Base-by-base conservation (phyloP, 2,113 vertebrate species). In the Heloderma charlesbogerti region DNA sequence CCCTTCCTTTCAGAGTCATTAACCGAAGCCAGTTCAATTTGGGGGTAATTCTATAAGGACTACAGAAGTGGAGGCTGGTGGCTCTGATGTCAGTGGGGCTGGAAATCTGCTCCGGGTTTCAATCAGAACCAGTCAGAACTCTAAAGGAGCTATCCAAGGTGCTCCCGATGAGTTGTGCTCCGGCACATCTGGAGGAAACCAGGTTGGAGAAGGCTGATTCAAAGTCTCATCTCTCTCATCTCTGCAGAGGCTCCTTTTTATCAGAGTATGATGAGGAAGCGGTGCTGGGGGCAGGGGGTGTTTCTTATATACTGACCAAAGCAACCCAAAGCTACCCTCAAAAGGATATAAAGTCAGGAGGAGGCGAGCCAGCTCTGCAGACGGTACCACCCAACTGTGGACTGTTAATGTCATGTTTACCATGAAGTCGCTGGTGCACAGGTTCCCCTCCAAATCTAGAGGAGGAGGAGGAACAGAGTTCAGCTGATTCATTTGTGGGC, bases 361-460 rank as follows among this genome's bases (percentile, higher is more conserved):
- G 3, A 90, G 95, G 31, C 80, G 89, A 4, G 96, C 97, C 1
- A 97, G 89, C 37, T 96, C 94, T 0, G 95, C 84, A 0, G 97
- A 97, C 10, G 97, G 94, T 77, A 97, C 86, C 75, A 97, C 96
- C 97, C 97, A 97, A 86, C 94, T 97, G 71, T 97, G 97, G 94
- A 96, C 97, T 22, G 96, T 93, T 31, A 97, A 91, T 3, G 92
- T 95, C 96, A 97, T 96, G 89, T 97, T 96, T 60, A 97, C 94
- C 69, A 94, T 66, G 91, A 97, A 93, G 51, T 95, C 95, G 37
- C 95, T 94, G 0, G 83, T 92, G 85, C 95, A 74, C 13, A 97
- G 94, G 85, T 79, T 95, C 22, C 97, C 97, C 0, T 96, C 63
- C 0, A 94, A 83, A 87, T 97, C 97, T 97, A 67, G 18, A 83